phyloP scores from a whole-genome alignment of 2,113 vertebrate genomes.

The Pituophis catenifer region DNA sequence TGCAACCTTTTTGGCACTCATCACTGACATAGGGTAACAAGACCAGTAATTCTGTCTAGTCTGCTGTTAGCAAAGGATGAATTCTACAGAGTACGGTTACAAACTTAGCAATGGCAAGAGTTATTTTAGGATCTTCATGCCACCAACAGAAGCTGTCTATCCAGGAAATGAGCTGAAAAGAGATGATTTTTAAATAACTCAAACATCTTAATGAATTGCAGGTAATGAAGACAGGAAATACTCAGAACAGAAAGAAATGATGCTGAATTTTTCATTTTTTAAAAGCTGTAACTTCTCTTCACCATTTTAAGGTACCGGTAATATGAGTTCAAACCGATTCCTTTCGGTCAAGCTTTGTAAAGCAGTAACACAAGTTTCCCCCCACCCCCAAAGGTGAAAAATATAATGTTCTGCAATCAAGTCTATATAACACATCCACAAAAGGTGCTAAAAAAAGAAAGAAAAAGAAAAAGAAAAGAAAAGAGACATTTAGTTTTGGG shows the following conservation, averaged over 20 bases:
- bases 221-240: conserved; percentile 7
- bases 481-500: neutral
- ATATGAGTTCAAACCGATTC: neutral
- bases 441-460: neutral
- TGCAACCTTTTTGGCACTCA: too few relatives aligned
- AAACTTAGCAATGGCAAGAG: neutral
- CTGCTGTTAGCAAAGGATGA: neutral
- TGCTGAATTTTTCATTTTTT: conserved; percentile 40
- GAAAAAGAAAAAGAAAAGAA: neutral
- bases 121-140: neutral
- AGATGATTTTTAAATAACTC: conserved; percentile 31
- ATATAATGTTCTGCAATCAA: neutral
- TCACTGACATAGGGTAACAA: neutral
- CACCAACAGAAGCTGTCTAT: neutral
- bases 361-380: neutral
- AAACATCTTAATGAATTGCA: conserved; percentile 50
- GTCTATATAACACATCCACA: neutral
- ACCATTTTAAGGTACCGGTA: neutral
- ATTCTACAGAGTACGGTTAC: neutral
- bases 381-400: neutral
- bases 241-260: conserved; percentile 16
- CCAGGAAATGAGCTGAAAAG: neutral
- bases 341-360: neutral
- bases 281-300: neutral
- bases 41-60: neutral